Conservation (phyloP, 2,797 vertebrate genomes). For the Austrolebias charrua region DNA sequence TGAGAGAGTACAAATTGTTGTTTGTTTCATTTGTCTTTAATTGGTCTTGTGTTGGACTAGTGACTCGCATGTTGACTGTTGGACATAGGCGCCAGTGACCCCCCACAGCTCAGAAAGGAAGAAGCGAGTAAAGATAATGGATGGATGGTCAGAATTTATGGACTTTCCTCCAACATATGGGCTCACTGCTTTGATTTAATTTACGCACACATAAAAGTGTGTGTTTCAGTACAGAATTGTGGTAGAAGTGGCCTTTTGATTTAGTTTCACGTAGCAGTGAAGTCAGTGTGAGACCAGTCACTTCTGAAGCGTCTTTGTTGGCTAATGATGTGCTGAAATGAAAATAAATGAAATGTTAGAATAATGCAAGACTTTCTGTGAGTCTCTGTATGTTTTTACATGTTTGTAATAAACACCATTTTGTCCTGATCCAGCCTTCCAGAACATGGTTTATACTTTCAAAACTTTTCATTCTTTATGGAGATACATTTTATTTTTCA, state of each 20-base stretch:
- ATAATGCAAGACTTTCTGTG: not conserved
- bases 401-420: conserved; percentile 13
- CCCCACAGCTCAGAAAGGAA: too few relatives aligned
- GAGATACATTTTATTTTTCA: too few relatives aligned
- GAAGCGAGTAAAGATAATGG: too few relatives aligned
- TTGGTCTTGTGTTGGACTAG: too few relatives aligned
- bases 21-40: too few relatives aligned
- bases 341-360: conserved; percentile 47
- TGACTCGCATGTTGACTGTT: too few relatives aligned
- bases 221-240: conserved; percentile 38
- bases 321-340: conserved; percentile 57
- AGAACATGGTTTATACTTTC: conserved; percentile 32
- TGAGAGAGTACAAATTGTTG: too few relatives aligned
- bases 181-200: conserved; percentile 34
- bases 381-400: conserved; percentile 9
- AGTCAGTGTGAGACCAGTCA: conserved; percentile 47
- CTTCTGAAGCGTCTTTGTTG: conserved; percentile 51
- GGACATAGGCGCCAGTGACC: too few relatives aligned
- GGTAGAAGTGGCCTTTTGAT: conserved; percentile 56
- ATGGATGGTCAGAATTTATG: conserved; percentile 14
- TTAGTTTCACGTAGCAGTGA: conserved; percentile 44
- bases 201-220: conserved; percentile 25
- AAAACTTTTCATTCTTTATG: not conserved
- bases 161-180: conserved; percentile 32
- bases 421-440: conserved; percentile 25